Percentiles rank a stretch among this genome's conserved stretches.
Conservation (phyloP, 2,113 vertebrate genomes). For the Nothocercus julius region DNA sequence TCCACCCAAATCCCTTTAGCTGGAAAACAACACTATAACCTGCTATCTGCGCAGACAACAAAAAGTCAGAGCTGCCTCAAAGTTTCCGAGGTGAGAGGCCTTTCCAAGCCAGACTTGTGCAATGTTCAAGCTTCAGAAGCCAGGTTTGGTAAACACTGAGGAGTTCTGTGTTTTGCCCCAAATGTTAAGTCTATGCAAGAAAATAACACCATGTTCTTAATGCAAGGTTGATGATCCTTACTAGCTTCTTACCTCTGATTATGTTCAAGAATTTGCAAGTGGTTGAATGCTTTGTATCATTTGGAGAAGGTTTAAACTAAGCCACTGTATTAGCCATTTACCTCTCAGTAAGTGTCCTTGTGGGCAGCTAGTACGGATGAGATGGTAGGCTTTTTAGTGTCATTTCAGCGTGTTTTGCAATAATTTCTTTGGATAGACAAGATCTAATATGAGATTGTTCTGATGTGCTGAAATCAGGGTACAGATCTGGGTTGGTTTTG, state of each 20-base stretch:
- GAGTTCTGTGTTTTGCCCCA: neutral
- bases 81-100: neutral
- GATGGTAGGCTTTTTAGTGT: neutral
- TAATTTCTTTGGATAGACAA: neutral
- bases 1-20: neutral
- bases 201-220: neutral
- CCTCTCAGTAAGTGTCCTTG: neutral
- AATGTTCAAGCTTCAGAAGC: neutral
- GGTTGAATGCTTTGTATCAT: neutral
- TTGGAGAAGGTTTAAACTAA: neutral
- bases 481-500: neutral
- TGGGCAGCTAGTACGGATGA: neutral
- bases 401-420: neutral
- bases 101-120: neutral
- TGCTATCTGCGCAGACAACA: neutral
- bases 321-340: neutral
- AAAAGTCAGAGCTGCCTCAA: neutral
- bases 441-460: neutral
- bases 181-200: rapidly evolving
- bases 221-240: neutral
- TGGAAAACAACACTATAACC: neutral
- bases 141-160: neutral
- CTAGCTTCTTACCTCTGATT: neutral
- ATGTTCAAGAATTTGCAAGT: neutral
- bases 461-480: slow-evolving; percentile 1